Evolutionary conservation across 2,888 invertebrate species (phyloP), one percentile per base, ranked within the genome.

Genomic region (Neoascia interrupta): DNA sequence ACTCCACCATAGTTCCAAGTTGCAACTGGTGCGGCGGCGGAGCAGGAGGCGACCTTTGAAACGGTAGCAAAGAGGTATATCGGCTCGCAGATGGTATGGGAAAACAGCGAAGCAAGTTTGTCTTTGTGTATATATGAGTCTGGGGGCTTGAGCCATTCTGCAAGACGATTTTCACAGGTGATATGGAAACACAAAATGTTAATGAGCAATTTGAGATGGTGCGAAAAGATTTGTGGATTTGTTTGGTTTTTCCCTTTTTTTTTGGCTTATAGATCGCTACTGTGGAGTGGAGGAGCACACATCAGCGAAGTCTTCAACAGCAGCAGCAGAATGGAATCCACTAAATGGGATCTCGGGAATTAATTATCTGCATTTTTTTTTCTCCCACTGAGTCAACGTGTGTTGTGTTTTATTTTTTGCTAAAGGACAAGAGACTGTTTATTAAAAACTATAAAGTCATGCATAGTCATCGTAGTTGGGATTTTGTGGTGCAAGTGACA

Each of bases 151-250:
- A 18, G 26, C 11, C 47, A 21, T 58, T 6, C 6, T n/a, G 15
- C 49, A 54, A 61, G 76, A 72, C 80, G 88, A 88, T 88, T 88
- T 88, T 88, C 88, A 88, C 88, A 88, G 87, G 86, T 86, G 88
- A 88, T 88, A 88, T 86, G 84, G 85, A 84, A 87, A 87, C 87
- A 86, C 87, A 88, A 88, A 88, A 88, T 88, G 88, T 88, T 88
- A 88, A 88, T 88, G 88, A 88, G 88, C 88, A 88, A 88, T 88
- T 88, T 88, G 87, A 88, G 88, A 88, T 88, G 87, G 88, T 88
- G 88, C 87, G 88, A 88, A 88, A 83, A 87, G 88, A 88, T 88
- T 86, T 87, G 72, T 36, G 49, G 60, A 66, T 79, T 68, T 28
- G 8, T 3, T 39, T 69, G 51, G 31, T 56, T 58, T 39, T 31